Percentiles rank a stretch among this genome's conserved stretches.
Evolutionary conservation across 2,797 vertebrate genomes (phyloP).

Genomic region (Pogoniulus pusillus): DNA sequence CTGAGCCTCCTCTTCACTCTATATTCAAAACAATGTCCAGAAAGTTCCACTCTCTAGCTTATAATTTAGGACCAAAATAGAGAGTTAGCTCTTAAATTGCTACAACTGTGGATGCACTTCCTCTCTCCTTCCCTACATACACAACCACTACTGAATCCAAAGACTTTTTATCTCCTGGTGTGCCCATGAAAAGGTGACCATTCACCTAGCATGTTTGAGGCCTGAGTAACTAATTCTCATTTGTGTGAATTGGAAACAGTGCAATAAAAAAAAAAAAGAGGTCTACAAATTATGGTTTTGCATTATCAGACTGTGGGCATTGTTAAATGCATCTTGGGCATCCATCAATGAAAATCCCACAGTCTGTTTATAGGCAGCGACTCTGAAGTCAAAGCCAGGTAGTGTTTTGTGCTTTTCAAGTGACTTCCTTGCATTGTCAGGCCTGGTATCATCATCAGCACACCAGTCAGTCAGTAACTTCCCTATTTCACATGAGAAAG

Average conservation of each 20-base stretch:
- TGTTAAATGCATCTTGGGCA: not conserved
- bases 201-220: not conserved
- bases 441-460: not conserved
- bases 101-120: not conserved
- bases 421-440: not conserved
- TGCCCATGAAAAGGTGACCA: not conserved
- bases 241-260: not conserved
- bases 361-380: not conserved
- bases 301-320: not conserved
- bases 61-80: too few species aligned
- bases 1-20: too few species aligned
- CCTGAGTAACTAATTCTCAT: not conserved
- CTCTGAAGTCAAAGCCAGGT: not conserved
- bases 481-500: not conserved
- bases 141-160: not conserved
- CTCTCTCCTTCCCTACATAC: not conserved
- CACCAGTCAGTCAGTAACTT: not conserved
- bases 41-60: too few species aligned
- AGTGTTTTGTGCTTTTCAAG: not conserved
- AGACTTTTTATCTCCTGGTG: not conserved
- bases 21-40: too few species aligned
- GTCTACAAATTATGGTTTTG: not conserved
- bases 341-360: not conserved
- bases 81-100: too few species aligned
- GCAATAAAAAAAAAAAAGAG: not conserved